Conservation (phyloP, 2,113 vertebrate species). For the Podarcis muralis region DNA sequence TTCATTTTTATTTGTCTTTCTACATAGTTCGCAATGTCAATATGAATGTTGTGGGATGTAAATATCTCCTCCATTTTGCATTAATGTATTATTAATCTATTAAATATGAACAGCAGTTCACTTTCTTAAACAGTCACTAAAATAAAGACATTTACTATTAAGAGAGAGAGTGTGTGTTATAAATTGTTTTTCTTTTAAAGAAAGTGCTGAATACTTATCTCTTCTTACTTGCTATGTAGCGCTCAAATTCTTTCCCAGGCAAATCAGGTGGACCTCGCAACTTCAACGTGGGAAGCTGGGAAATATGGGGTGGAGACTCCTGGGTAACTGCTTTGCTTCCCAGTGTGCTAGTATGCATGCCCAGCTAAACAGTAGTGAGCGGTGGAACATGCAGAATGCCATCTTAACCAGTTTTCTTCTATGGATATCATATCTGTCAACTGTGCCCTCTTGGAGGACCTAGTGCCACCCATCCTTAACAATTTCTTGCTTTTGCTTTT, state of each 20-base stretch:
- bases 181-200: not conserved
- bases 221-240: constrained; percentile 58
- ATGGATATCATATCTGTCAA: constrained; percentile 26
- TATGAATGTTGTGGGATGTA: not conserved
- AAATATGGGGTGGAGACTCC: constrained; percentile 82
- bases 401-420: constrained; percentile 10
- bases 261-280: constrained; percentile 74
- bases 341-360: constrained; percentile 69
- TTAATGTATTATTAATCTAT: not conserved
- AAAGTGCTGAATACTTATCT: constrained; percentile 25
- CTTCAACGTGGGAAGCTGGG: constrained; percentile 81
- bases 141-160: not conserved
- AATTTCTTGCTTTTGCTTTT: not conserved
- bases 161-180: not conserved
- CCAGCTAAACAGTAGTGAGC: constrained; percentile 51
- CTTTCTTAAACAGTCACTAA: not conserved
- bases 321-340: constrained; percentile 79
- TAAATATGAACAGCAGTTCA: constrained; percentile 3
- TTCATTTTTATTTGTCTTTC: not conserved
- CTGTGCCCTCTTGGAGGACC: constrained; percentile 8
- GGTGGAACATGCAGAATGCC: constrained; percentile 37
- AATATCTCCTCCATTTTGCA: not conserved
- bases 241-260: constrained; percentile 74
- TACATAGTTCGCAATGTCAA: not conserved
- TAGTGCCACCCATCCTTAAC: not conserved